These are phyloP conservation scores for Sthenelais limicola DNA, from an alignment of 2,888 invertebrate genomes.

Conservation along the genomic window DNA sequence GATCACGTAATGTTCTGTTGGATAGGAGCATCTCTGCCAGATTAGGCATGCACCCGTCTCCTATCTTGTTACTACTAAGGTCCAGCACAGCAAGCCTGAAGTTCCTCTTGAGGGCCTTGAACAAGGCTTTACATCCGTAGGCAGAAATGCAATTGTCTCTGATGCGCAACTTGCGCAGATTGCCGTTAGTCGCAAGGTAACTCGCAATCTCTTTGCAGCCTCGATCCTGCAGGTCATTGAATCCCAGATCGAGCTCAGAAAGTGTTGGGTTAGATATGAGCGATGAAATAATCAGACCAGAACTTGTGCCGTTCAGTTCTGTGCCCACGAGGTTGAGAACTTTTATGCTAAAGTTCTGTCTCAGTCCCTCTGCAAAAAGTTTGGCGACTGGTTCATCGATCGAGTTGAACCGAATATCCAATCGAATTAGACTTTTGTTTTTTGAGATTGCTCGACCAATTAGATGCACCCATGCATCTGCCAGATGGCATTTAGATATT, in stretches of 20 bases:
- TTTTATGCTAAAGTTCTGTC: slow-evolving; percentile 57
- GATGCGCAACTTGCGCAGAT: slow-evolving; percentile 62
- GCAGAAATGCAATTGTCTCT: slow-evolving; percentile 63
- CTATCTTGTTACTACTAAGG: slow-evolving; percentile 66
- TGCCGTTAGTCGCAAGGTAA: slow-evolving; percentile 59
- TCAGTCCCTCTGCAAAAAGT: slow-evolving; percentile 58
- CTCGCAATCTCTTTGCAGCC: slow-evolving; percentile 62
- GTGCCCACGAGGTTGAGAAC: slow-evolving; percentile 66
- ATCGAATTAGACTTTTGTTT: slow-evolving; percentile 57
- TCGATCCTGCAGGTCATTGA: slow-evolving; percentile 65
- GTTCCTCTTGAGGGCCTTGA: slow-evolving; percentile 62
- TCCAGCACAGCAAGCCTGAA: slow-evolving; percentile 62
- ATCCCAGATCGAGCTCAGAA: slow-evolving; percentile 67
- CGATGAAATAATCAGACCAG: slow-evolving; percentile 56
- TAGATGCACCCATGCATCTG: slow-evolving; percentile 57
- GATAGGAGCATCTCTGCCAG: slow-evolving; percentile 63
- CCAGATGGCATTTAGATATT: slow-evolving; percentile 65
- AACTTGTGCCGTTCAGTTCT: slow-evolving; percentile 60
- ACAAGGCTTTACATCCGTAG: slow-evolving; percentile 63
- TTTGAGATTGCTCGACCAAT: slow-evolving; percentile 57
- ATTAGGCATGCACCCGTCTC: slow-evolving; percentile 61
- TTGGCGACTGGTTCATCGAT: slow-evolving; percentile 62
- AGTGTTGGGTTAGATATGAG: slow-evolving; percentile 57
- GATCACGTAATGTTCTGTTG: slow-evolving; percentile 60
- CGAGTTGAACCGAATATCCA: slow-evolving; percentile 66